phyloP scores from a whole-genome alignment of 2,888 invertebrate species.

The Nysson spinosus region DNA sequence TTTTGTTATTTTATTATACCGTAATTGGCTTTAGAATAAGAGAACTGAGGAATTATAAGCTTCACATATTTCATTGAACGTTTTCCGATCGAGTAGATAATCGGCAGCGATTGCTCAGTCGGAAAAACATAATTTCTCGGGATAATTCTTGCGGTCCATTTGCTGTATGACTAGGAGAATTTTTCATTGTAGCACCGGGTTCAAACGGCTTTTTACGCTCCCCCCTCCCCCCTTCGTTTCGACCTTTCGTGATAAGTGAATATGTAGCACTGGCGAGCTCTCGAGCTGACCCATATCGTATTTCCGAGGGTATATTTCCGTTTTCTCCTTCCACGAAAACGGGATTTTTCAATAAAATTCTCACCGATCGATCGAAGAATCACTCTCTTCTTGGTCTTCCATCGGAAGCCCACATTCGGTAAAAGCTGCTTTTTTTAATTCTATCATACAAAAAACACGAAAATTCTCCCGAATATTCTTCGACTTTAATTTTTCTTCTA shows the following conservation, averaged over 20 bases:
- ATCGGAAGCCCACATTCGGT: not conserved
- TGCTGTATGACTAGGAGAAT: constrained; percentile 26
- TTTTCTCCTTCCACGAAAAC: constrained; percentile 1
- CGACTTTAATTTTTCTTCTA: too few relatives aligned
- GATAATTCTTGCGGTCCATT: constrained; percentile 19
- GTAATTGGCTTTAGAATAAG: too few relatives aligned
- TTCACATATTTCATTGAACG: too few relatives aligned
- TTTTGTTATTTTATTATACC: too few relatives aligned
- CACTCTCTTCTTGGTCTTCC: not conserved
- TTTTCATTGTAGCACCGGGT: constrained; percentile 5
- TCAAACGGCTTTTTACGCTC: constrained; percentile 28
- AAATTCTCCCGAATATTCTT: too few relatives aligned
- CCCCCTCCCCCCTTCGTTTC: not conserved
- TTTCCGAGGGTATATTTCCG: constrained; percentile 15
- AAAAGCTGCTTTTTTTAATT: too few relatives aligned
- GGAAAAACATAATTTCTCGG: not conserved
- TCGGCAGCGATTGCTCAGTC: not conserved
- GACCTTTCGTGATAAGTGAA: constrained; percentile 41
- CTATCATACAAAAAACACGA: too few relatives aligned
- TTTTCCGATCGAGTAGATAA: too few relatives aligned
- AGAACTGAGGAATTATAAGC: too few relatives aligned
- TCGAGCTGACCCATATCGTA: constrained; percentile 49
- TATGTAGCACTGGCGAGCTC: constrained; percentile 46
- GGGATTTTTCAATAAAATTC: not conserved
- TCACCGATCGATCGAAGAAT: constrained; percentile 10